Evolutionary conservation across 1,140 invertebrate species (phyloP).

Genomic region (Ceratitis capitata): DNA sequence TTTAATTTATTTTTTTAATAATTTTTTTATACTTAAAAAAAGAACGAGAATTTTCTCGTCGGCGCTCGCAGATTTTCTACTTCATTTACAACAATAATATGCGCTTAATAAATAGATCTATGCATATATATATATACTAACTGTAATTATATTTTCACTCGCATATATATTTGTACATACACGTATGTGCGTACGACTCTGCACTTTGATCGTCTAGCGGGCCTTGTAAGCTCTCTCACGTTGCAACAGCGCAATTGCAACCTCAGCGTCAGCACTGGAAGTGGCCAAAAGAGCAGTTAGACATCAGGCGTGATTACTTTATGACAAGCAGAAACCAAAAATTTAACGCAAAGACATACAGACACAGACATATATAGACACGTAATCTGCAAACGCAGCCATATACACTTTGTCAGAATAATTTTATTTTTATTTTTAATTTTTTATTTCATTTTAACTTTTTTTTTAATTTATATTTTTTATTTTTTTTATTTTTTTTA

Average conservation of each 20-base stretch:
- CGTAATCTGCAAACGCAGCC: not conserved
- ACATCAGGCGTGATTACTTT: conserved; percentile 39
- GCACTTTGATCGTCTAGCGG: conserved; percentile 5
- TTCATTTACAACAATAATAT: not conserved
- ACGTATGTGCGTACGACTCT: not conserved
- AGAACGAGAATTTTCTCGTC: not conserved
- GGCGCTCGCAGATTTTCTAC: not conserved
- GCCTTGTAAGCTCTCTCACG: not conserved
- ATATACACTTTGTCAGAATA: not conserved
- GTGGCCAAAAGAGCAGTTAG: not conserved
- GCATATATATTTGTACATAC: not conserved
- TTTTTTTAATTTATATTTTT: too few relatives aligned
- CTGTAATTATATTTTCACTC: too few relatives aligned
- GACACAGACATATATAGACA: not conserved
- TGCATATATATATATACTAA: not conserved
- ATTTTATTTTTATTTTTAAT: too few relatives aligned
- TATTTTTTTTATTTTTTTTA: too few relatives aligned
- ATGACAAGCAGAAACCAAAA: conserved; percentile 41
- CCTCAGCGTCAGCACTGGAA: not conserved
- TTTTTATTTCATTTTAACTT: too few relatives aligned
- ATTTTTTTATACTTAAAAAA: not conserved
- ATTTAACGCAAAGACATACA: not conserved
- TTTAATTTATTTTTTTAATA: not conserved
- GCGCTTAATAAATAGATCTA: not conserved
- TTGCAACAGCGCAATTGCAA: not conserved